Base-by-base conservation (phyloP, 2,113 vertebrate genomes). In the Pavo muticus region DNA sequence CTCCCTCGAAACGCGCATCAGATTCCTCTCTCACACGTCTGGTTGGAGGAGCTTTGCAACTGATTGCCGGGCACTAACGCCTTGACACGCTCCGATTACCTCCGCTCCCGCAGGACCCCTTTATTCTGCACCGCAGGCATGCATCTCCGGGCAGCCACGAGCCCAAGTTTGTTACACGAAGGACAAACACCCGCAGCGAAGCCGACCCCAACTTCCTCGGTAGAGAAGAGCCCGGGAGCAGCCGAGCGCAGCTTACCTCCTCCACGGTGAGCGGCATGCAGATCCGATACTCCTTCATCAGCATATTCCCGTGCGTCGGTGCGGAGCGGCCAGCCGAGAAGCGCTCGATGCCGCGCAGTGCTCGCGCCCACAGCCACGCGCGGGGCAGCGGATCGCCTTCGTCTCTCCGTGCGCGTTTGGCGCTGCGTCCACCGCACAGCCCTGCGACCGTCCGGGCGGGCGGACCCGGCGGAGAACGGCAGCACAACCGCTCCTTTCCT, bases 231-330 rank as follows among this genome's bases (percentile, higher is more conserved):
- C 56, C 59, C 9, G 29, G 30, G 54, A 32, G 16, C 54, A 18
- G 54, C 54, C 54, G 29, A 57, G 54, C 24, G 30, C 70, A 85
- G 97, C 99, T 98, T 98, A 99, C 99, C 99, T 99, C 99, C 87
- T 99, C 99, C 79, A 99, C 99, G 59, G 99, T 99, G 95, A 99
- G 98, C 47, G 99, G 99, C 99, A 99, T 99, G 94, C 99, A 99
- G 98, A 99, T 99, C 98, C 99, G 98, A 97, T 99, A 99, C 98
- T 99, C 99, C 98, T 99, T 99, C 97, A 99, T 98, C 98, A 99
- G 98, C 99, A 99, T 99, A 98, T 97, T 98, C 96, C 96, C 79
- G 94, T 91, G 97, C 93, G 85, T 93, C 86, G n/a, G 79, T 77
- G 95, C 69, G 60, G 76, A 95, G 54, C 95, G 60, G 82, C 91